Conservation (phyloP, 1,140 invertebrate species). For the Aradophagus sp. region DNA sequence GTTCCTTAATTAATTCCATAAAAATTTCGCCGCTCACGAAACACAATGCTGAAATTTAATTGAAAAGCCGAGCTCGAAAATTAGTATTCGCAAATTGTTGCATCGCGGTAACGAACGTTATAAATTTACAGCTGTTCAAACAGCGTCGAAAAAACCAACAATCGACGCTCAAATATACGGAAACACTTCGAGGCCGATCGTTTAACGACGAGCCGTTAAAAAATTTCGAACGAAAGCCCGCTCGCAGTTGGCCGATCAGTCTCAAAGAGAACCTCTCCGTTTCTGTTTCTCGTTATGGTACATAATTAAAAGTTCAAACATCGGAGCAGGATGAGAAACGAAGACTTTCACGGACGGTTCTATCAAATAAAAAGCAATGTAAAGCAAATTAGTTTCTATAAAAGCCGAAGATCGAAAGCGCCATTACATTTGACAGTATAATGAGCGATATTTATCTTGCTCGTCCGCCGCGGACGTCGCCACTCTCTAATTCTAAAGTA, state of each 20-base stretch:
- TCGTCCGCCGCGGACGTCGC: conserved; percentile 7
- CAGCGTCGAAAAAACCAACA: no score
- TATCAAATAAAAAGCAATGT: conserved; percentile 40
- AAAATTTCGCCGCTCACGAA: no score
- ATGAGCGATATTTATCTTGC: conserved; percentile 43
- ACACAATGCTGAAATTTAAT: no score
- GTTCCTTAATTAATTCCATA: conserved; percentile 31
- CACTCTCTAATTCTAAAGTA: conserved; percentile 32
- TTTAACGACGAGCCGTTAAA: background rate
- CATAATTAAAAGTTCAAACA: conserved; percentile 32
- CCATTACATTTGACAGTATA: conserved; percentile 46
- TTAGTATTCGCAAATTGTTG: no score
- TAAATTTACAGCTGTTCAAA: no score
- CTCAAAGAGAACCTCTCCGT: no score
- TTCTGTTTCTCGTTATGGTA: conserved; percentile 16
- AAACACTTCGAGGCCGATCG: no score
- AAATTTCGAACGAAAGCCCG: background rate
- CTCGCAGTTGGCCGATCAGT: background rate
- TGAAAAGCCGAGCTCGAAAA: no score
- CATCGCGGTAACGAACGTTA: no score
- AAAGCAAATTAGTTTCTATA: conserved; percentile 48
- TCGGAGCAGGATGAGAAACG: conserved; percentile 13
- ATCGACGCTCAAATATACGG: no score
- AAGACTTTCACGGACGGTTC: conserved; percentile 22
- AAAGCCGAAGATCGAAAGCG: conserved; percentile 44